Conservation (phyloP, 2,797 vertebrate species). For the Falco columbarius region DNA sequence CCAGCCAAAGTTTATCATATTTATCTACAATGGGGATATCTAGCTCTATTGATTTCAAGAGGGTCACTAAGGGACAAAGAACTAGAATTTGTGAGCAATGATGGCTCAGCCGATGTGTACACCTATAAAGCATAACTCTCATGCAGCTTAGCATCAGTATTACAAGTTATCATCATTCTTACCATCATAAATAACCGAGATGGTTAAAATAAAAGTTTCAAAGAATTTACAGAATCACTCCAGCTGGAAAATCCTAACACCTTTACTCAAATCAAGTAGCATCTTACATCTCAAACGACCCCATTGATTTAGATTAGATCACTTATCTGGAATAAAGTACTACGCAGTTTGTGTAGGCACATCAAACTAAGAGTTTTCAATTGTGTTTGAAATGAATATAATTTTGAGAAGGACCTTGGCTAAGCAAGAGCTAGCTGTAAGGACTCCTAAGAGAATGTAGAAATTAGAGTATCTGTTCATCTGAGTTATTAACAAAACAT, state of each 20-base stretch:
- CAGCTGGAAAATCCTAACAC: neutral
- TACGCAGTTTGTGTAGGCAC: neutral
- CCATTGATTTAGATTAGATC: constrained; percentile 4
- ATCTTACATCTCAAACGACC: neutral
- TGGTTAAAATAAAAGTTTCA: neutral
- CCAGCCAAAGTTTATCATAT: neutral
- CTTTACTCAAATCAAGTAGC: neutral
- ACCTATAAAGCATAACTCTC: neutral
- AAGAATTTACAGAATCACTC: neutral
- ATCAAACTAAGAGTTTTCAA: constrained; percentile 17
- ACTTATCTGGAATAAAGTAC: constrained; percentile 22
- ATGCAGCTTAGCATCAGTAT: neutral
- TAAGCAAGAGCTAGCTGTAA: neutral
- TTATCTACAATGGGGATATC: neutral
- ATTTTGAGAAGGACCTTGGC: constrained; percentile 25
- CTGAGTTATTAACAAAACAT: neutral
- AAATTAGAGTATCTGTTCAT: neutral
- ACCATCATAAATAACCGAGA: neutral
- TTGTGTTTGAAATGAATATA: neutral
- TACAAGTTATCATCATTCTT: neutral
- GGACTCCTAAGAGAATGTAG: neutral
- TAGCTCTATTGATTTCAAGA: neutral
- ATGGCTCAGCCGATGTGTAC: neutral
- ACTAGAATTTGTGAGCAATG: neutral
- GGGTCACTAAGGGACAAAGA: neutral